Evolutionary conservation across 2,888 invertebrate species (phyloP).

Genomic region (Priocnemis perturbator): DNA sequence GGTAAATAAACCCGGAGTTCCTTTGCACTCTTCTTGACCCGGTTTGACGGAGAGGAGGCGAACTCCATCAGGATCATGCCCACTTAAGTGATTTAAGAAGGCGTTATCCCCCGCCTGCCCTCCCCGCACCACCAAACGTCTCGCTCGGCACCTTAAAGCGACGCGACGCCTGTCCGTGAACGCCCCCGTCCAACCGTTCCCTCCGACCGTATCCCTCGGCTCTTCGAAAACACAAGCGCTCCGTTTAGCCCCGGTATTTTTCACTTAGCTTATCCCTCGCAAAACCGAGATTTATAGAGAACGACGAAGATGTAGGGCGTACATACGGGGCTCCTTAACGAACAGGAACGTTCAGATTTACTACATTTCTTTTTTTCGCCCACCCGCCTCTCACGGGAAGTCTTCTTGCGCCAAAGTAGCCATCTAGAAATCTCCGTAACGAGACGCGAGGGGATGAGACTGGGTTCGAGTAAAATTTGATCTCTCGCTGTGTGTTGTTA

Average conservation of each 20-base stretch:
- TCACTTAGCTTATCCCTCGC: slow-evolving; percentile 39
- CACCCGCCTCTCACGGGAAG: neutral
- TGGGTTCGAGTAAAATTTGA: no score
- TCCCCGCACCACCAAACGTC: slow-evolving; percentile 24
- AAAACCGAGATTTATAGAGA: slow-evolving; percentile 38
- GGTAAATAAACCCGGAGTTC: neutral
- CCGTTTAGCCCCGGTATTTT: slow-evolving; percentile 36
- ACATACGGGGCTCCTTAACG: slow-evolving; percentile 10
- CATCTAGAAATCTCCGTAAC: no score
- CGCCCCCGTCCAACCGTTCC: neutral
- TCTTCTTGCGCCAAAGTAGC: no score
- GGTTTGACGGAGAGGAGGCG: slow-evolving; percentile 30
- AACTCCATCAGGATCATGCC: slow-evolving; percentile 48
- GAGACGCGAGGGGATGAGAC: no score
- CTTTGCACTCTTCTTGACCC: slow-evolving; percentile 21
- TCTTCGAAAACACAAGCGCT: slow-evolving; percentile 24
- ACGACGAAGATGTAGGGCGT: slow-evolving; percentile 29
- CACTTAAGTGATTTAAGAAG: slow-evolving; percentile 54
- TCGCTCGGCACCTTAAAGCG: slow-evolving; percentile 14
- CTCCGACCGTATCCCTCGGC: neutral
- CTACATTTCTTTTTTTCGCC: neutral
- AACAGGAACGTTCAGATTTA: neutral
- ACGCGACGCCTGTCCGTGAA: neutral
- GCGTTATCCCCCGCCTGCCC: slow-evolving; percentile 40
- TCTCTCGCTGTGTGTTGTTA: no score